Conservation (phyloP, 2,113 vertebrate species). For the Phalacrocorax brasilianus region DNA sequence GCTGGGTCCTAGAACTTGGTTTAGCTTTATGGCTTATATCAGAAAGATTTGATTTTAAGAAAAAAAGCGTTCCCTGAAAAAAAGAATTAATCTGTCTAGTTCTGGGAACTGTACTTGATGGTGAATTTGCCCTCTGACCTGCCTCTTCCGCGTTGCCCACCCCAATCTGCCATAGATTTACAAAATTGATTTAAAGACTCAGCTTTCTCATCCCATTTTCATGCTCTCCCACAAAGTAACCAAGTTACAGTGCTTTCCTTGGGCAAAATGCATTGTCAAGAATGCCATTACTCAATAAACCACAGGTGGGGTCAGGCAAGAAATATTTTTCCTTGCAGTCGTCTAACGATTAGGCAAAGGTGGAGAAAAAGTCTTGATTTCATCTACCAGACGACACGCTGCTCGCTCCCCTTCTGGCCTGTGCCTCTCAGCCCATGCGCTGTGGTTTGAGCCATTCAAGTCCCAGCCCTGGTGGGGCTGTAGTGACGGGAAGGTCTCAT, state of each 20-base stretch:
- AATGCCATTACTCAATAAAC: not conserved
- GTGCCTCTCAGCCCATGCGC: not conserved
- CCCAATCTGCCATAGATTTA: not conserved
- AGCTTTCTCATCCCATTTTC: not conserved
- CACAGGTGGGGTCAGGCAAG: not conserved
- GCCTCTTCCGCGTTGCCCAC: not conserved
- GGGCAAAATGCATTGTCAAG: not conserved
- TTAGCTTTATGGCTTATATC: not conserved
- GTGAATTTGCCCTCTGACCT: not conserved
- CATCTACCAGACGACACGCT: not conserved
- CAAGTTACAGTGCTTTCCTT: not conserved
- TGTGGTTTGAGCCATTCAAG: accelerated
- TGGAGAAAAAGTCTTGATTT: not conserved
- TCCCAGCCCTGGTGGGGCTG: not conserved
- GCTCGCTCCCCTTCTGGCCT: not conserved
- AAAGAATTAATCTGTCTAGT: not conserved
- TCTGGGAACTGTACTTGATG: not conserved
- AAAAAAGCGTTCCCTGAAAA: not conserved
- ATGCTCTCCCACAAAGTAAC: not conserved
- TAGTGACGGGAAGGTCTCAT: not conserved
- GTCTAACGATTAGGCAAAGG: not conserved
- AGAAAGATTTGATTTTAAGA: not conserved
- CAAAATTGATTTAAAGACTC: not conserved
- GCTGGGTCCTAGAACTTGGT: not conserved
- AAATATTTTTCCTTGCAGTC: not conserved